Evolutionary conservation across 2,888 invertebrate genomes (phyloP).

Genomic region (Augochlorella aurata): DNA sequence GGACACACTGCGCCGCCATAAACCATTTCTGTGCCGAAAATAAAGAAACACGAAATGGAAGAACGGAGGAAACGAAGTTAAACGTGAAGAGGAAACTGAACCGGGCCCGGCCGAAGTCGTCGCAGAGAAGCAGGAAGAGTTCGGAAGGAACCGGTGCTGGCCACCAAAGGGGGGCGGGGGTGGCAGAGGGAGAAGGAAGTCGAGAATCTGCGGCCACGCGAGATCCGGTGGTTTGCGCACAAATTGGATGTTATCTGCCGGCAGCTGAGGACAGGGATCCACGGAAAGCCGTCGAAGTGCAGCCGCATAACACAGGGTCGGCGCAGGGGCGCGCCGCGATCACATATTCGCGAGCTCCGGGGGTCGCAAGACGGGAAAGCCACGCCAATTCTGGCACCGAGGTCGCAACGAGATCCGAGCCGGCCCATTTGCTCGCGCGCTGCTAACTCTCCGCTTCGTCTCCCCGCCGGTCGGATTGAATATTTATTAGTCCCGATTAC

Average conservation of each 20-base stretch:
- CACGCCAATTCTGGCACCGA: constrained; percentile 62
- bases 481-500: neutral
- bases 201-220: constrained; percentile 55
- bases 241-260: constrained; percentile 75
- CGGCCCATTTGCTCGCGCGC: constrained; percentile 2
- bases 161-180: constrained; percentile 24
- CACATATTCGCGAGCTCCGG: constrained; percentile 46
- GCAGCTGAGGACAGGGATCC: constrained; percentile 75
- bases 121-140: constrained; percentile 14
- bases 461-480: neutral
- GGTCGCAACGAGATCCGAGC: constrained; percentile 41
- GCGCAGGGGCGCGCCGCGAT: neutral
- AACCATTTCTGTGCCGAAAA: neutral
- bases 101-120: neutral
- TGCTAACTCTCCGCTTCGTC: neutral
- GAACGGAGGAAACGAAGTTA: constrained; percentile 47
- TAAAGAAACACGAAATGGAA: neutral
- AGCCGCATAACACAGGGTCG: constrained; percentile 22
- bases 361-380: constrained; percentile 66
- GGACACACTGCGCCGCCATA: neutral
- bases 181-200: constrained; percentile 43
- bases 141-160: constrained; percentile 16
- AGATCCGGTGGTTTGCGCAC: constrained; percentile 69
- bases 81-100: constrained; percentile 31
- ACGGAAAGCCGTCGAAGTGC: constrained; percentile 18